A percentile compares a stretch with the other conserved stretches of the same genome.
phyloP scores from a whole-genome alignment of 2,797 vertebrate species.

The Furcifer pardalis region DNA sequence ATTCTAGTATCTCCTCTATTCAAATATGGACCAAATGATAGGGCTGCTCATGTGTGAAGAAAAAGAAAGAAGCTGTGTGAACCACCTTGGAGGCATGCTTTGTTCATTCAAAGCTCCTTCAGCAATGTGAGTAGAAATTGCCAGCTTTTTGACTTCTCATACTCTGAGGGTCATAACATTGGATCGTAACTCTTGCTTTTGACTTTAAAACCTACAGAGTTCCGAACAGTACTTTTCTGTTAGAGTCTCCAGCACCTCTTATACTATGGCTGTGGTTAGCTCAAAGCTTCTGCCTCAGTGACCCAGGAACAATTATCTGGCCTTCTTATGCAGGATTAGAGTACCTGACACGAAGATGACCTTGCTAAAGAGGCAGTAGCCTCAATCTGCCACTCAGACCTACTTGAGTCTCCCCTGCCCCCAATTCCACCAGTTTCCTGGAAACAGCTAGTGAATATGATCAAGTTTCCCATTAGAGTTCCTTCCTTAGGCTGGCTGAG shows the following conservation, averaged over 20 bases:
- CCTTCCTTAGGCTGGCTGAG: constrained; percentile 49
- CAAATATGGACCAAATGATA: neutral
- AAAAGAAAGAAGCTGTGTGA: neutral
- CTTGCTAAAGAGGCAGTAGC: constrained; percentile 15
- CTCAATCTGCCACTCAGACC: constrained; percentile 29
- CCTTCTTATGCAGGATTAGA: constrained; percentile 14
- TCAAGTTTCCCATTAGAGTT: constrained; percentile 42
- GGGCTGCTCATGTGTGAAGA: neutral
- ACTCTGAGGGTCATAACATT: neutral
- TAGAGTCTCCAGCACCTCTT: neutral
- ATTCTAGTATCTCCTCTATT: neutral
- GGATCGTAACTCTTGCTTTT: neutral
- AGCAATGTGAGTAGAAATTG: neutral
- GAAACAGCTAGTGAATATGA: constrained; percentile 38
- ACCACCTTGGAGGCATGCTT: neutral
- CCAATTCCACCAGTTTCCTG: neutral
- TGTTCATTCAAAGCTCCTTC: neutral
- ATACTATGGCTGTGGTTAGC: neutral
- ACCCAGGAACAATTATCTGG: constrained; percentile 5
- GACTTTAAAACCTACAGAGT: neutral
- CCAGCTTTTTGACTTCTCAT: neutral
- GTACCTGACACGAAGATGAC: constrained; percentile 23
- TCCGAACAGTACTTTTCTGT: neutral
- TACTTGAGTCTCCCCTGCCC: constrained; percentile 17
- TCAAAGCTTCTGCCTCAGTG: constrained; percentile 16